Conservation (phyloP, 2,797 vertebrate genomes). For the Pelodytes ibericus region DNA sequence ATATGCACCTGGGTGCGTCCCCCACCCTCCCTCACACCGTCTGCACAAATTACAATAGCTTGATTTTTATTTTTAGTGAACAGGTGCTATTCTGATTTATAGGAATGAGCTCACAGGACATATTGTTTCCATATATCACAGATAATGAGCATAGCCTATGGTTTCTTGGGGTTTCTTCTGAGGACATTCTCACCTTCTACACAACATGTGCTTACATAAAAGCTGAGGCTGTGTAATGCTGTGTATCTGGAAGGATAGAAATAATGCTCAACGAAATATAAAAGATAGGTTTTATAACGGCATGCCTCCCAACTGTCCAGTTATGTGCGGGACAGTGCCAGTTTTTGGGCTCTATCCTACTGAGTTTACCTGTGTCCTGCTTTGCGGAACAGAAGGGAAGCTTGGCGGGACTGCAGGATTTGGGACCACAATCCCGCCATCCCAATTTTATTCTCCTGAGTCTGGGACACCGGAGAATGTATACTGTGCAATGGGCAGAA, state of each 20-base stretch:
- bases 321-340: too few species aligned
- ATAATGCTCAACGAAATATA: too few species aligned
- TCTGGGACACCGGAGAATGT: too few species aligned
- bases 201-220: neutral
- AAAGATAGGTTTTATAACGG: slow-evolving; percentile 8
- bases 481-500: too few species aligned
- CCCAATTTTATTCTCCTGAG: too few species aligned
- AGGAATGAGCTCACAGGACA: slow-evolving; percentile 20
- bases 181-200: slow-evolving; percentile 19
- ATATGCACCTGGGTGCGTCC: slow-evolving; percentile 5
- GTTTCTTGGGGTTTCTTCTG: slow-evolving; percentile 10
- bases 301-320: neutral
- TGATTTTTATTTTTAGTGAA: slow-evolving; percentile 41
- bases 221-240: neutral
- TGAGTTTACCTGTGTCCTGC: too few species aligned
- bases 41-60: slow-evolving; percentile 3
- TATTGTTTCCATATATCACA: slow-evolving; percentile 14
- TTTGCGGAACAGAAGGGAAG: too few species aligned
- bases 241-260: neutral
- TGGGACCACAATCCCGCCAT: too few species aligned
- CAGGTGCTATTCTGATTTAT: slow-evolving; percentile 45
- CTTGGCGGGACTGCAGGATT: too few species aligned
- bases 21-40: neutral
- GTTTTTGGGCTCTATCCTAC: too few species aligned
- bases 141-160: slow-evolving; percentile 9